Evolutionary conservation across 2,888 invertebrate species (phyloP), one percentile per base, ranked within the genome.

Genomic region (Tiliacea aurago): DNA sequence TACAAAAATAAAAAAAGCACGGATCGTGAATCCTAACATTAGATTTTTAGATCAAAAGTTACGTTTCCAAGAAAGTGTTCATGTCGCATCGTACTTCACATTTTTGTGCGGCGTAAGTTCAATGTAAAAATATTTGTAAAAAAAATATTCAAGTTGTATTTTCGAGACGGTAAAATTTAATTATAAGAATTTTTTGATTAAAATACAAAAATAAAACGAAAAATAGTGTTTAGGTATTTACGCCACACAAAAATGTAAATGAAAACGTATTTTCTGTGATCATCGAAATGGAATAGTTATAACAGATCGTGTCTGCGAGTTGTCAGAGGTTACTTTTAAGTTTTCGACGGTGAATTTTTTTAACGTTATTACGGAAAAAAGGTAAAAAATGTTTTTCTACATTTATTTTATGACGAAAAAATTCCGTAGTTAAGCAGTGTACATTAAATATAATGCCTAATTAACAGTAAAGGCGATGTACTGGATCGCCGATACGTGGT

Each of bases 31-130:
- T 96, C 96, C 96, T 96, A 92, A 95, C 92, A 90, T 95, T 96
- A 96, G 95, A 94, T 92, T 88, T 93, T 93, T 96, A 96, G 95
- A 94, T 90, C 94, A 90, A 94, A 94, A 92, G 92, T 93, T 95
- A 94, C 96, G 96, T 96, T 96, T 96, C 96, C 96, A 95, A 93
- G 94, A 93, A 96, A 95, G 95, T 96, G 95, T 96, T 96, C 96
- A 95, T 87, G 90, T 89, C 90, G 81, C 89, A 89, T 80, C 79
- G 84, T 81, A 80, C 84, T 87, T 86, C 85, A 76, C 86, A 86
- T 90, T 91, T 91, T 90, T 91, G 90, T 86, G 90, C 86, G 88
- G 81, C 88, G 77, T 71, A 83, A 73, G 77, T 28, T 23, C 64
- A 78, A 69, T 86, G 82, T 88, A 88, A 87, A n/a, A 79, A 87